phyloP scores from a whole-genome alignment of 2,888 invertebrate species.

The Thalpophila matura region DNA sequence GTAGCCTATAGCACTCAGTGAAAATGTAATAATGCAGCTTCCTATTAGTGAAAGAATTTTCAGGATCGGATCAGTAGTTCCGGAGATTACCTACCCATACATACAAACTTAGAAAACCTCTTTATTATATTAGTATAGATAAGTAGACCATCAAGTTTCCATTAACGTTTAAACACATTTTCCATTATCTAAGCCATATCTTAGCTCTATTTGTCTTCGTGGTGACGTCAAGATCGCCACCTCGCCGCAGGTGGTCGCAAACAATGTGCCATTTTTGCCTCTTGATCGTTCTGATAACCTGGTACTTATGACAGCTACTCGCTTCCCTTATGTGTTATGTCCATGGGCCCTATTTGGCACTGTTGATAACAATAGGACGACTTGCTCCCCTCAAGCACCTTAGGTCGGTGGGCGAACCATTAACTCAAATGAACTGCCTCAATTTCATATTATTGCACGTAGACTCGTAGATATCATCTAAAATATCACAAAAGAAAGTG shows the following conservation, averaged over 20 bases:
- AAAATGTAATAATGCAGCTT: too few species aligned
- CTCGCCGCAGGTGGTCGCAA: constrained; percentile 53
- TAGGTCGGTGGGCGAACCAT: constrained; percentile 15
- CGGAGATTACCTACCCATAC: too few species aligned
- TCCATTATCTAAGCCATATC: constrained; percentile 7
- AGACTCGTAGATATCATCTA: constrained; percentile 22
- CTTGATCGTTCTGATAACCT: constrained; percentile 43
- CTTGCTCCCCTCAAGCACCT: neutral
- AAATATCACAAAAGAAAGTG: constrained; percentile 10
- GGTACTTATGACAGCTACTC: constrained; percentile 12
- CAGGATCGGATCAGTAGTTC: too few species aligned
- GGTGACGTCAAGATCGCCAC: constrained; percentile 39
- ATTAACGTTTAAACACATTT: neutral
- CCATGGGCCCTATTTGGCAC: constrained; percentile 25
- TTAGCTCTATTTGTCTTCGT: neutral
- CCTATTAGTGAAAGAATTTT: too few species aligned
- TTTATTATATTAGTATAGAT: too few species aligned
- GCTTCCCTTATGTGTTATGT: constrained; percentile 34
- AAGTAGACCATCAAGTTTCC: constrained; percentile 5
- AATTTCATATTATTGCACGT: constrained; percentile 13
- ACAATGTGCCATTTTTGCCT: constrained; percentile 55
- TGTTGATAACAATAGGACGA: constrained; percentile 10
- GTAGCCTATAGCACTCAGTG: too few species aligned
- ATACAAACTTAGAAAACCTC: too few species aligned
- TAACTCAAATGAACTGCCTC: constrained; percentile 33